Percentiles rank a stretch among this genome's conserved stretches.
Conservation (phyloP, 2,888 invertebrate species). For the Lysandra coridon region DNA sequence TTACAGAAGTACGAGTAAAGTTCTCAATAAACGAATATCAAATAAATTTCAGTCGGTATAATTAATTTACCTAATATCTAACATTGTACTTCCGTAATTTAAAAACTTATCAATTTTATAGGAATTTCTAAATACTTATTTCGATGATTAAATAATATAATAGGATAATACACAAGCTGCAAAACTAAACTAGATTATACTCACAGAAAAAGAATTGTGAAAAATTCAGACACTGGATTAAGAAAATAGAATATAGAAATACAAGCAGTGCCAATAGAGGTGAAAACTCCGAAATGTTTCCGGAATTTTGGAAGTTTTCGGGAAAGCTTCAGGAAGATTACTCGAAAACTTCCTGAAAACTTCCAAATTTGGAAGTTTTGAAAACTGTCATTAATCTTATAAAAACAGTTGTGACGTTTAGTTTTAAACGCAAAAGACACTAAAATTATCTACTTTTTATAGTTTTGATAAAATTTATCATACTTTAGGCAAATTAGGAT, state of each 20-base stretch:
- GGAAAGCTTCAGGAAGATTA: no score
- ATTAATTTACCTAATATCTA: not conserved
- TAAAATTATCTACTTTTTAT: no score
- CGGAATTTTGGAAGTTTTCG: no score
- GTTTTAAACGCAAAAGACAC: no score
- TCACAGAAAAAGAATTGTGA: not conserved
- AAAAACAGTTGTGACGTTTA: no score
- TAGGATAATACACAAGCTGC: not conserved
- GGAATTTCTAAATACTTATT: not conserved
- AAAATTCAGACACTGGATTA: conserved; percentile 5
- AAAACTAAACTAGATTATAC: not conserved
- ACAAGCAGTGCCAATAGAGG: not conserved
- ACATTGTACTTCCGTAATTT: conserved; percentile 22
- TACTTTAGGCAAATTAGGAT: no score
- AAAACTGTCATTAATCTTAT: no score
- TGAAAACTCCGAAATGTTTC: no score
- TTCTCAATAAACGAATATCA: conserved; percentile 6
- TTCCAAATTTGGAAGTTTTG: no score
- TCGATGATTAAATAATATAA: not conserved
- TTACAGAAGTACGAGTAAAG: not conserved
- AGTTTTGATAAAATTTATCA: no score
- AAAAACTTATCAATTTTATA: conserved; percentile 1
- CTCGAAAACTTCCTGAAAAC: no score
- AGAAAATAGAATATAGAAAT: not conserved
- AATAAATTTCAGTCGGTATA: conserved; percentile 10